Percentiles rank a stretch among this genome's conserved stretches.
phyloP scores from a whole-genome alignment of 2,797 vertebrate species.

The Coilia nasus region DNA sequence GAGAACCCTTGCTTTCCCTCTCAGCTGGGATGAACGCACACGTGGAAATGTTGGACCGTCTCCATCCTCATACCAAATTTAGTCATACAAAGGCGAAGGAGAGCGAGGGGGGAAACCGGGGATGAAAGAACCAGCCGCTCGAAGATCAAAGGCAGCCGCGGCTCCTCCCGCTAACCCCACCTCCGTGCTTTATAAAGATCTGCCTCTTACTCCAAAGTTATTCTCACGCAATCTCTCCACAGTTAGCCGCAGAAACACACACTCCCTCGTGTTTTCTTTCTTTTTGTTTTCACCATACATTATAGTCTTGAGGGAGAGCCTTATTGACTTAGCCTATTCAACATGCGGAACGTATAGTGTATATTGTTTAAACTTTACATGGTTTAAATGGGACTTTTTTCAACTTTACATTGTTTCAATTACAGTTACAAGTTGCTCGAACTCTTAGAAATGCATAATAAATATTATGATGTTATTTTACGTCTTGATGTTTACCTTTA shows the following conservation, averaged over 20 bases:
- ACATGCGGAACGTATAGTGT: not conserved
- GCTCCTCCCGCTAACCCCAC: slow-evolving; percentile 82
- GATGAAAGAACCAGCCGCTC: slow-evolving; percentile 92
- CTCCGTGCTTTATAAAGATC: slow-evolving; percentile 83
- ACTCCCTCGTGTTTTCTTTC: slow-evolving; percentile 30
- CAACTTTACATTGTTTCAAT: not conserved
- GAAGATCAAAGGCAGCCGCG: slow-evolving; percentile 92
- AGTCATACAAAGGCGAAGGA: slow-evolving; percentile 93
- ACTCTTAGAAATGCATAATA: not conserved
- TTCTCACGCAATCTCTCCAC: slow-evolving; percentile 77
- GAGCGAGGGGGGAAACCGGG: slow-evolving; percentile 67
- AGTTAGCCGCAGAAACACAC: slow-evolving; percentile 36
- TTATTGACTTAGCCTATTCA: not conserved
- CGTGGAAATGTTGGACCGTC: slow-evolving; percentile 93
- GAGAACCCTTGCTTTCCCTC: slow-evolving; percentile 87
- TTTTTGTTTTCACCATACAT: slow-evolving; percentile 43
- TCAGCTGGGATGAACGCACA: slow-evolving; percentile 97
- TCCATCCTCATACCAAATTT: slow-evolving; percentile 96
- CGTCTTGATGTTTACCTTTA: not conserved
- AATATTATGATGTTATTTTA: not conserved
- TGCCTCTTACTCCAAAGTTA: slow-evolving; percentile 72
- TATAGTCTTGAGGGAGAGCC: slow-evolving; percentile 27
- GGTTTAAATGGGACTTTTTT: no score
- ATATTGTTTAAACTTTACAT: not conserved
- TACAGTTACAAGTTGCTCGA: not conserved